Conservation (phyloP, 2,113 vertebrate species). For the Albula glossodonta region DNA sequence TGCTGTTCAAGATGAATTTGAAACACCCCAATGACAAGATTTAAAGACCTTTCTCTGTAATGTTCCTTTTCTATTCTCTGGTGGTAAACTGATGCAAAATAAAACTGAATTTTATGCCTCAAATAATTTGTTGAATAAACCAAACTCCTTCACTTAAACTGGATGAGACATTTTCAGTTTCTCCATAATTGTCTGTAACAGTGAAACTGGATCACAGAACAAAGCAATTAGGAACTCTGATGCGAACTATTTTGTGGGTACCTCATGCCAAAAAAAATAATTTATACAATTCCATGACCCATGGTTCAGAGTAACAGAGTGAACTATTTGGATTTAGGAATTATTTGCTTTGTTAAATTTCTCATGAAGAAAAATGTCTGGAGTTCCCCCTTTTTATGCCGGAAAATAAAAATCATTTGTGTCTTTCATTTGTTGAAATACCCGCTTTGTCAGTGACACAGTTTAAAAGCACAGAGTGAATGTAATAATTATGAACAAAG, state of each 20-base stretch:
- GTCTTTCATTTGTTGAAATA: neutral
- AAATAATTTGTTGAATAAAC: conserved; percentile 5
- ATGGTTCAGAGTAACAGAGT: neutral
- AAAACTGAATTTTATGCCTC: neutral
- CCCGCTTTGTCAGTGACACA: neutral
- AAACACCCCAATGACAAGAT: conserved; percentile 25
- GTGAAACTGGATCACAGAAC: neutral
- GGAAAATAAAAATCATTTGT: too few species aligned
- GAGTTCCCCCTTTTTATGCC: too few species aligned
- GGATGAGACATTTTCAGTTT: neutral
- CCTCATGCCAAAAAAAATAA: neutral
- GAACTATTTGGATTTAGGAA: neutral
- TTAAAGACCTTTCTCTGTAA: neutral
- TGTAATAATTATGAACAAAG: neutral
- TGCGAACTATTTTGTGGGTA: neutral
- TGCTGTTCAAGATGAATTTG: conserved; percentile 33
- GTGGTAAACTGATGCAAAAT: neutral
- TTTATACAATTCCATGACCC: too few species aligned
- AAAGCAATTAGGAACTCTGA: neutral
- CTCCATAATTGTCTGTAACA: neutral
- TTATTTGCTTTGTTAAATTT: neutral
- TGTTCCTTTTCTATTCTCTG: neutral
- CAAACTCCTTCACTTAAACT: neutral
- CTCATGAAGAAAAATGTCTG: too few species aligned
- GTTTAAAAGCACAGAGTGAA: neutral